Evolutionary conservation across 1,140 invertebrate genomes (phyloP), one percentile per base, ranked within the genome.

Genomic region (Zaprionus davidi): DNA sequence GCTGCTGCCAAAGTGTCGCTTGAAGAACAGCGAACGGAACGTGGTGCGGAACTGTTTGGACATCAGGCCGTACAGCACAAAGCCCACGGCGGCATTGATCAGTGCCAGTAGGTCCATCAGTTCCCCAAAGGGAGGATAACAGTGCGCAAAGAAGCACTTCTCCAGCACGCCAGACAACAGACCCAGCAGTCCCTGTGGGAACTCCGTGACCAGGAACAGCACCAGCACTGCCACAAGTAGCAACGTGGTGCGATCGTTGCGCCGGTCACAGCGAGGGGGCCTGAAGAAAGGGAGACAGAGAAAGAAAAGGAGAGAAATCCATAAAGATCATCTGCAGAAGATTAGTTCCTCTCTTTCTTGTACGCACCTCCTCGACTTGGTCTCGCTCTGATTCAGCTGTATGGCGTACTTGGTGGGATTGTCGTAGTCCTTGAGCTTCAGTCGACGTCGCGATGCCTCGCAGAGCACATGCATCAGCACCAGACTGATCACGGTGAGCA

Each of bases 61-160:
- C 98, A 99, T 99, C 28, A 96, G 96, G 79, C 98, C 99, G 91
- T 99, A 99, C 6, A 99, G 94, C 49, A 99, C 96, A 91, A 99
- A 99, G 91, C 98, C 99, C 49, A 99, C 96, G 7, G 97, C 96
- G 6, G 97, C 97, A 93, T 99, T 99, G 62, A 99, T 93, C 5
- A 99, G 93, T 0, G 98, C 98, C 60, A 99, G 93, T 20, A 98
- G 95, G 91, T 99, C 98, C 96, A 98, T 97, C 9, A 99, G 81
- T 91, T 98, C 97, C 1, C 97, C 97, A 58, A 98, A 96, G 31
- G 95, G 95, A 92, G 95, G 94, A 83, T 97, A 97, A 86, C 96
- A 97, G 55, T 93, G 94, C 24, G 94, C 92, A 78, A 97, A 97
- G 90, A 97, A 96, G 71, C 95, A 95, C 77, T 95, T 94, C 1